Percentiles rank a stretch among this genome's conserved stretches.
These are phyloP conservation scores for Sciaenops ocellatus DNA, from an alignment of 2,797 vertebrate species.

Conservation along the genomic window DNA sequence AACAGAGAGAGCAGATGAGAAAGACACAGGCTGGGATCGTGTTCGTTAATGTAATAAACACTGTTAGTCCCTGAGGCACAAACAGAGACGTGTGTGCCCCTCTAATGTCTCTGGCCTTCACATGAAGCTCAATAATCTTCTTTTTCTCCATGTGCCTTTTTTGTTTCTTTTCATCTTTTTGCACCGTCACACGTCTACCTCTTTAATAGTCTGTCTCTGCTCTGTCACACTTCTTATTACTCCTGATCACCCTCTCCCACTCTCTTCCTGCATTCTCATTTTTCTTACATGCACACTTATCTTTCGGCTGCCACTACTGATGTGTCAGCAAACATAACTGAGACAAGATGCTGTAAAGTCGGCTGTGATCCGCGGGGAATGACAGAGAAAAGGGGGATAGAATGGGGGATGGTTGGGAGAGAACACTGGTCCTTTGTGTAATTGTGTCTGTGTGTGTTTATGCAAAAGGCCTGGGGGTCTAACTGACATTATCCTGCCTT, in stretches of 20 bases:
- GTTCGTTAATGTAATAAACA: slow-evolving; percentile 82
- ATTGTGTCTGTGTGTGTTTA: slow-evolving; percentile 46
- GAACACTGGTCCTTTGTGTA: slow-evolving; percentile 33
- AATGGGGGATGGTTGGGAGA: slow-evolving; percentile 15
- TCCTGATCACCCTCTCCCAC: slow-evolving; percentile 34
- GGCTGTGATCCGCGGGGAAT: slow-evolving; percentile 40
- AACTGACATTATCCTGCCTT: slow-evolving; percentile 66
- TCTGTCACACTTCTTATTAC: slow-evolving; percentile 14
- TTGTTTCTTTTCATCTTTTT: slow-evolving; percentile 47
- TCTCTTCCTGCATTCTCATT: slow-evolving; percentile 38
- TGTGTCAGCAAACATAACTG: slow-evolving; percentile 70
- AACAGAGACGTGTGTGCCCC: slow-evolving; percentile 46
- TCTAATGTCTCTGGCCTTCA: slow-evolving; percentile 54
- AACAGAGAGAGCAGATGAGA: slow-evolving; percentile 58
- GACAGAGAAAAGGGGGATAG: background rate
- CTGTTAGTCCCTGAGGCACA: slow-evolving; percentile 58
- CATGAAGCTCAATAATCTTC: slow-evolving; percentile 36
- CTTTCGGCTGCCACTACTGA: slow-evolving; percentile 52
- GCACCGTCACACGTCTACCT: slow-evolving; percentile 32
- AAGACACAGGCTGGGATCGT: slow-evolving; percentile 48
- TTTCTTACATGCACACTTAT: slow-evolving; percentile 58
- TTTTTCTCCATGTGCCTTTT: slow-evolving; percentile 26
- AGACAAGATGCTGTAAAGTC: slow-evolving; percentile 58
- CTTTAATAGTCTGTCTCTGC: slow-evolving; percentile 7
- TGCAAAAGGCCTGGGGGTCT: slow-evolving; percentile 51